Evolutionary conservation across 2,888 invertebrate species (phyloP), one percentile per base, ranked within the genome.

Genomic region (Archips crataeganus): DNA sequence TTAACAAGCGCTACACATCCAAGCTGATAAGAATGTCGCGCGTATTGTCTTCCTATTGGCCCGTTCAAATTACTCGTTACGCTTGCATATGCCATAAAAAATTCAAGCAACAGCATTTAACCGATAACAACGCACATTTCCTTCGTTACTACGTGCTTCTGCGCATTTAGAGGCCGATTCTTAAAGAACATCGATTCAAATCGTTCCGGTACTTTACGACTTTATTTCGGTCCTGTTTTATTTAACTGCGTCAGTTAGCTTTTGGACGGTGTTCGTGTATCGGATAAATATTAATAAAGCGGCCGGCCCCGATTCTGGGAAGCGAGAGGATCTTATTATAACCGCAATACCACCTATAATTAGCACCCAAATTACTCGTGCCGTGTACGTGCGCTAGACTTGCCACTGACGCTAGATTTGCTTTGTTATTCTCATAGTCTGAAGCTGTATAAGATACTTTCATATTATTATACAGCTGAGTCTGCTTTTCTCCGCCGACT

Each of bases 301-400:
- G 85, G 86, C 84, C 90, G 93, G 93, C 94, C 94, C 92, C 94
- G 91, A 90, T 94, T 94, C 94, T 92, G 90, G 91, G 94, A 94
- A 94, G 93, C 90, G 90, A 90, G 92, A 91, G 90, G 90, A 93
- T 94, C 94, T 94, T 94, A 94, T 94, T 93, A 93, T 94, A 94
- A 94, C 94, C 94, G 94, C 94, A 93, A 94, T 92, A 93, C 92
- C 94, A 93, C 92, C 94, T 94, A 94, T 94, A 94, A 94, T 94
- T 94, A 94, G 94, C 90, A 90, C 90, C 89, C 88, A 90, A 92
- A 93, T 94, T 93, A 92, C 91, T 87, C 90, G 90, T 84, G 90
- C 87, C 90, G 87, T 88, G 85, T 90, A 88, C 87, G 86, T 89
- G 91, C 87, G 91, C 88, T 86, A 87, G 90, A 90, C 88, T 57